Evolutionary conservation across 1,140 invertebrate species (phyloP).

Genomic region (Panonychus citri): DNA sequence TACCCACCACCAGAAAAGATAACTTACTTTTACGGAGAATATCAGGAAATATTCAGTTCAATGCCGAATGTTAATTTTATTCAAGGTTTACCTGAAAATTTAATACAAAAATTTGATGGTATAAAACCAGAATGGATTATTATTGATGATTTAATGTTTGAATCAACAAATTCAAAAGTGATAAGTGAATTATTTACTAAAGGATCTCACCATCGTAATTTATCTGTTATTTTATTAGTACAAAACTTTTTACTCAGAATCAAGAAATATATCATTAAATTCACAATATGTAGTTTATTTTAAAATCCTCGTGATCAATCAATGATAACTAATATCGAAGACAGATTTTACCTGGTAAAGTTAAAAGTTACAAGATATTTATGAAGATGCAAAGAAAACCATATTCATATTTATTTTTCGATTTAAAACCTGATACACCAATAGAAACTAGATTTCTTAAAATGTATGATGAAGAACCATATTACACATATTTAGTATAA

Average conservation of each 20-base stretch:
- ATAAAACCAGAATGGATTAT: neutral
- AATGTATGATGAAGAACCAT: no score
- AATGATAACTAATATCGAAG: neutral
- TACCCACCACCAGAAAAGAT: no score
- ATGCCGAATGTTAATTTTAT: no score
- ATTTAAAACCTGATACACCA: neutral
- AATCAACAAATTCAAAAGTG: conserved; percentile 4
- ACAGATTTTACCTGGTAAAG: neutral
- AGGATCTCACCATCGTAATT: neutral
- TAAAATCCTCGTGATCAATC: neutral
- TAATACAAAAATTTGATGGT: no score
- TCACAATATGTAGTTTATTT: neutral
- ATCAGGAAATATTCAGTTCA: no score
- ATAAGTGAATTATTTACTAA: neutral
- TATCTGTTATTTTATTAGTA: neutral
- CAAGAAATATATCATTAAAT: neutral
- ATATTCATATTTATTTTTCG: neutral
- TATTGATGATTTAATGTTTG: conserved; percentile 1
- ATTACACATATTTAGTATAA: no score
- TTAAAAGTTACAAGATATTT: neutral
- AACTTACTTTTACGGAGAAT: no score
- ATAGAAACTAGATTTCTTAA: neutral
- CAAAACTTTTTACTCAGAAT: neutral
- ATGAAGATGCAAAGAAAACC: neutral
- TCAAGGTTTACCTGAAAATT: no score